A percentile compares a stretch with the other conserved stretches of the same genome.
Conservation (phyloP, 1,140 invertebrate genomes). For the Andricus grossulariae region DNA sequence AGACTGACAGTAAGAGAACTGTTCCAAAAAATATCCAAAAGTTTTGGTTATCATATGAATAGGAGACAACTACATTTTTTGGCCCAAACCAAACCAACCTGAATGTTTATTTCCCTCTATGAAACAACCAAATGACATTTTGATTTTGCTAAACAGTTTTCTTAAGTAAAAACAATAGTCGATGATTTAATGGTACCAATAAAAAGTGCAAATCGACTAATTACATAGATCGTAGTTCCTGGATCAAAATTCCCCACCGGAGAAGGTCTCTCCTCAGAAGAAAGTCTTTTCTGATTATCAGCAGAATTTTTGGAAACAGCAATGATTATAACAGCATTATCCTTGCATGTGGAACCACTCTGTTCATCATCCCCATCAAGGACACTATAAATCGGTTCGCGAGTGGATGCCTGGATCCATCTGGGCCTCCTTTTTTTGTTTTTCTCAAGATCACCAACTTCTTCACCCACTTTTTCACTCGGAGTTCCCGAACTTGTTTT, state of each 20-base stretch:
- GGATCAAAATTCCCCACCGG: not conserved
- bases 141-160: no score
- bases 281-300: not conserved
- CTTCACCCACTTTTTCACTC: not conserved
- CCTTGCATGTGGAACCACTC: not conserved
- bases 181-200: not conserved
- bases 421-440: constrained; percentile 45
- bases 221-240: not conserved
- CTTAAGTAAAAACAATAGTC: no score
- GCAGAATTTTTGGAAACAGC: constrained; percentile 41
- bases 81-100: no score
- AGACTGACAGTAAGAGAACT: no score
- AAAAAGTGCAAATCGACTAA: not conserved
- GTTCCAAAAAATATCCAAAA: no score
- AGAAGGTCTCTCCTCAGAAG: constrained; percentile 9
- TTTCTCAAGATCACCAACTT: constrained; percentile 12
- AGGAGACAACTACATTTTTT: no score
- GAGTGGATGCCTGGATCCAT: constrained; percentile 61
- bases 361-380: constrained; percentile 37
- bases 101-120: no score
- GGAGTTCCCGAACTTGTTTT: constrained; percentile 33
- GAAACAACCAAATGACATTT: no score
- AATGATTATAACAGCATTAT: constrained; percentile 53
- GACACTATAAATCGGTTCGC: constrained; percentile 62
- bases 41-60: no score